phyloP scores from a whole-genome alignment of 2,113 vertebrate species.

The Tringa solitaria region DNA sequence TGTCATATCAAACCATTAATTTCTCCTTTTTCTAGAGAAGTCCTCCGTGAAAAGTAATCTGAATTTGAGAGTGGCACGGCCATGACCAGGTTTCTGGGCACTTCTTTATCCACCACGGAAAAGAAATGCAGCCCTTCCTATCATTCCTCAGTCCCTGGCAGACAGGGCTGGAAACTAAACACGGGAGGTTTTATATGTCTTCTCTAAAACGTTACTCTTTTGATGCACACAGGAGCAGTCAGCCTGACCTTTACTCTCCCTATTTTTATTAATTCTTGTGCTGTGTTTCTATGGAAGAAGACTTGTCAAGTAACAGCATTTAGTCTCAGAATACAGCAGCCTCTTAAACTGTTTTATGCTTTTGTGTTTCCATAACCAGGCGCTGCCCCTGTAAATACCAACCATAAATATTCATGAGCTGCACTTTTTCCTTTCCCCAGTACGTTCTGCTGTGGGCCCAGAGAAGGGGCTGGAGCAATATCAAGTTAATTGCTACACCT shows the following conservation, averaged over 20 bases:
- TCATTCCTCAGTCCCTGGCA: not conserved
- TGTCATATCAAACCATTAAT: fast-evolving
- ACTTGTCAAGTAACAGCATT: not conserved
- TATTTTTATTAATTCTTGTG: not conserved
- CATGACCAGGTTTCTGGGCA: too few species aligned
- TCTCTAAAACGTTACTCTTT: not conserved
- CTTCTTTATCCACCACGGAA: fast-evolving
- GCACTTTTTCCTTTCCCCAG: not conserved
- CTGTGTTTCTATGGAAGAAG: not conserved
- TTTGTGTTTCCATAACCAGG: not conserved
- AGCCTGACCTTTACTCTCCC: not conserved
- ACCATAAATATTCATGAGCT: not conserved
- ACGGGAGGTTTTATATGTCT: fast-evolving
- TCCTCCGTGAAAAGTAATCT: not conserved
- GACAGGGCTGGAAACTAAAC: not conserved
- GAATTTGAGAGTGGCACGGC: fast-evolving
- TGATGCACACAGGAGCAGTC: not conserved
- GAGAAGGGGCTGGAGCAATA: not conserved
- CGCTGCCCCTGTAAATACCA: not conserved
- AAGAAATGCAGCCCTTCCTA: not conserved
- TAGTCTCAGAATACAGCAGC: not conserved
- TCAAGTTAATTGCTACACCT: not conserved
- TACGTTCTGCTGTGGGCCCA: fast-evolving
- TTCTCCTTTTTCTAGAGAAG: not conserved
- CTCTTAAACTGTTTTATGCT: not conserved